Evolutionary conservation across 2,888 invertebrate species (phyloP).

Genomic region (Napeogenes inachia): DNA sequence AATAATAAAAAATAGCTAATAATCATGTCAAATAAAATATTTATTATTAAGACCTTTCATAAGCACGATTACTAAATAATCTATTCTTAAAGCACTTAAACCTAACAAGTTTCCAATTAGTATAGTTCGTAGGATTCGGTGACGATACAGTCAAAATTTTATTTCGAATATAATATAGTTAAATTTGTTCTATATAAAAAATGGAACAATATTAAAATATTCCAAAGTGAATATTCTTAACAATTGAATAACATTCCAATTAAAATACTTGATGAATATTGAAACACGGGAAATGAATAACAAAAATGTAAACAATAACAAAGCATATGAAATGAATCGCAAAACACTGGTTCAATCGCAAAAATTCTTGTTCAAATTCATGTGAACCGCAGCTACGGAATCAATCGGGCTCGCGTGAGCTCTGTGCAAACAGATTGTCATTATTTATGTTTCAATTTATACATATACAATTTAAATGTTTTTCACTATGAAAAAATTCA

Average conservation of each 20-base stretch:
- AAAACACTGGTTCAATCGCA: conserved; percentile 6
- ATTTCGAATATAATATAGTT: too few species aligned
- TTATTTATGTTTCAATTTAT: conserved; percentile 17
- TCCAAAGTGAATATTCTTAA: neutral
- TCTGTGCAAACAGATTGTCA: conserved; percentile 9
- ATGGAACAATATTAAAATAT: neutral
- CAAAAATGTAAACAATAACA: conserved; percentile 13
- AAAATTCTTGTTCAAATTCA: conserved; percentile 17
- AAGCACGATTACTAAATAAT: too few species aligned
- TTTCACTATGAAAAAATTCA: neutral
- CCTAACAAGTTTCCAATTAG: too few species aligned
- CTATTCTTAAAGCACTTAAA: too few species aligned
- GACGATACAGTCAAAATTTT: too few species aligned
- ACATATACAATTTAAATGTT: conserved; percentile 12
- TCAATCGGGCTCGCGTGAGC: conserved; percentile 22
- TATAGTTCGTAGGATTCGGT: too few species aligned
- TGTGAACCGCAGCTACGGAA: conserved; percentile 13
- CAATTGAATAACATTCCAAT: conserved; percentile 6
- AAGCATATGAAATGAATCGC: conserved; percentile 17
- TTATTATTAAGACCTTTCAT: too few species aligned
- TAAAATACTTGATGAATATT: conserved; percentile 5
- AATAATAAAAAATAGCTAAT: too few species aligned
- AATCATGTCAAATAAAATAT: too few species aligned
- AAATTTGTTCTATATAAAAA: too few species aligned
- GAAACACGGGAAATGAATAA: conserved; percentile 6